Evolutionary conservation across 2,797 vertebrate genomes (phyloP).

Genomic region (Gymnocypris eckloni): DNA sequence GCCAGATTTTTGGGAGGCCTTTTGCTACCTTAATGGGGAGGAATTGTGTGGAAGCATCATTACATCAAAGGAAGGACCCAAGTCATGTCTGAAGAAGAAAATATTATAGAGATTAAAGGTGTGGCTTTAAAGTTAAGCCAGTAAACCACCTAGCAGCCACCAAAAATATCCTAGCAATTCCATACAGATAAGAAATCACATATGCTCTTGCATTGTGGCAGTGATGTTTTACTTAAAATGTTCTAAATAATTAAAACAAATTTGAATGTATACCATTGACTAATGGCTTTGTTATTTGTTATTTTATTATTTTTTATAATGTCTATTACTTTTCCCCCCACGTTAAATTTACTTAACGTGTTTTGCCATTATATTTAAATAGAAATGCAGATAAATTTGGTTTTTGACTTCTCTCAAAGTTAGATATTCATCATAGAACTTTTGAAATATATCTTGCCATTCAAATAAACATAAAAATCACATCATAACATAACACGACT

Average conservation of each 20-base stretch:
- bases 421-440: neutral
- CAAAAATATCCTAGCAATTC: neutral
- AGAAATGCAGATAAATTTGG: neutral
- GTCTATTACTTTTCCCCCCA: neutral
- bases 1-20: neutral
- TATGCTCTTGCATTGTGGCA: no score
- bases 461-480: neutral
- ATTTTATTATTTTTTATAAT: no score
- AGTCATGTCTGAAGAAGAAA: neutral
- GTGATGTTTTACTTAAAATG: no score
- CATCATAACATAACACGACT: neutral
- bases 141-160: neutral
- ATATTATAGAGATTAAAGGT: neutral
- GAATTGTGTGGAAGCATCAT: neutral
- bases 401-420: neutral
- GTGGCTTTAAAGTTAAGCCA: neutral
- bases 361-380: neutral
- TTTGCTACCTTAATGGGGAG: neutral
- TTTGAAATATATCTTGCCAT: neutral
- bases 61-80: neutral
- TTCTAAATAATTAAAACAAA: no score
- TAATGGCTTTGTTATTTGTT: no score
- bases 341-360: neutral
- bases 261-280: no score
- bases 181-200: neutral